Conservation (phyloP, 2,797 vertebrate species). For the Gallinago solitaria region DNA sequence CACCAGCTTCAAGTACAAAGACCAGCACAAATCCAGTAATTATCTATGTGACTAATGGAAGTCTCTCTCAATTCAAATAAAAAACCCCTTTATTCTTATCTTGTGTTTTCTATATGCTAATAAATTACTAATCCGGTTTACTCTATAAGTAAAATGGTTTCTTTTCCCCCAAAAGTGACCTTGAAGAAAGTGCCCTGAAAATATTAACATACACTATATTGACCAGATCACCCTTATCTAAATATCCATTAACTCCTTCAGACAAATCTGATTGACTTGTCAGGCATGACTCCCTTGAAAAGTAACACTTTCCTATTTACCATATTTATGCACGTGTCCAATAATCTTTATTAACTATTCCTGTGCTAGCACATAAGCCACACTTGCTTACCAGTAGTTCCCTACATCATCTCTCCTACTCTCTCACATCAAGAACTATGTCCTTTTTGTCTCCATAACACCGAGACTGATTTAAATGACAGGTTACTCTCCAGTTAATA, state of each 20-base stretch:
- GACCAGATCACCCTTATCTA: not conserved
- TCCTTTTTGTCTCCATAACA: accelerated
- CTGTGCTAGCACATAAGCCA: not conserved
- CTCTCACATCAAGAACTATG: accelerated
- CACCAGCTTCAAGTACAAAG: not conserved
- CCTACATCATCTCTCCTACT: not conserved
- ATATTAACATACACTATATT: not conserved
- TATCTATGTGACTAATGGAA: not conserved
- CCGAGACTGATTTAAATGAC: not conserved
- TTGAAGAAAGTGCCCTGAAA: not conserved
- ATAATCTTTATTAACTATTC: not conserved
- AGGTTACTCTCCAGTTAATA: not conserved
- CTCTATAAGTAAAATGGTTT: not conserved
- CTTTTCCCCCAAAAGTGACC: not conserved
- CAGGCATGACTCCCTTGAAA: not conserved
- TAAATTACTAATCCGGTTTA: not conserved
- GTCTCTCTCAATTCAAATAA: not conserved
- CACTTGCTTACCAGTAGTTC: not conserved
- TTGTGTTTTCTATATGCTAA: not conserved
- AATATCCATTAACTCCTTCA: not conserved
- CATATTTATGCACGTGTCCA: accelerated
- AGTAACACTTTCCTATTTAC: not conserved
- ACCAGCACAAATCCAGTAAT: not conserved
- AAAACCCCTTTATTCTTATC: not conserved
- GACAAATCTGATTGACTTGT: not conserved